Evolutionary conservation across 1,140 invertebrate species (phyloP).

Genomic region (Akabosia matsudoensis): DNA sequence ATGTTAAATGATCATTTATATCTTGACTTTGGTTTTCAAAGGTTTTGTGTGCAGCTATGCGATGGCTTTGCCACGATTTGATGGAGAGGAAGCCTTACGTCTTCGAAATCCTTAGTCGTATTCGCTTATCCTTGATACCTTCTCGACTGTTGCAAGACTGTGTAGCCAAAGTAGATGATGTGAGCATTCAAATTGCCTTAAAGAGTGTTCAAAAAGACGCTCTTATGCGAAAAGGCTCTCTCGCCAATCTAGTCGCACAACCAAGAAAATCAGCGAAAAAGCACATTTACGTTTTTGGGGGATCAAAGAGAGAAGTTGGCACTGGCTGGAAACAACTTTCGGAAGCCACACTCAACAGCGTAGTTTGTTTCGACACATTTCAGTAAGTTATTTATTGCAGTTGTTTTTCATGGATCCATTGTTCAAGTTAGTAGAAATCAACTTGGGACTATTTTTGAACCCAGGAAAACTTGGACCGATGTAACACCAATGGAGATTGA

Average conservation of each 20-base stretch:
- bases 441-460: slow-evolving; percentile 44
- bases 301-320: slow-evolving; percentile 74
- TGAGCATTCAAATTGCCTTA: slow-evolving; percentile 73
- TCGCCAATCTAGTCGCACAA: slow-evolving; percentile 70
- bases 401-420: not conserved
- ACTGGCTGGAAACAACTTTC: slow-evolving; percentile 47
- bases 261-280: slow-evolving; percentile 79
- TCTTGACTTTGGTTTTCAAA: slow-evolving; percentile 47
- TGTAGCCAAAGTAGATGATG: slow-evolving; percentile 74
- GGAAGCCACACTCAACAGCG: slow-evolving; percentile 40
- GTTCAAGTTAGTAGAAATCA: not conserved
- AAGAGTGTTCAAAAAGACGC: slow-evolving; percentile 79
- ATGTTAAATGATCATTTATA: not conserved
- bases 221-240: slow-evolving; percentile 68
- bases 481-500: slow-evolving; percentile 78
- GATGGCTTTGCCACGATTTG: slow-evolving; percentile 84
- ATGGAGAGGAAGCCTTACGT: slow-evolving; percentile 73
- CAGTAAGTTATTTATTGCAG: slow-evolving; percentile 36
- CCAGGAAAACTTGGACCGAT: slow-evolving; percentile 71
- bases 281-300: slow-evolving; percentile 84
- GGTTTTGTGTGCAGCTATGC: slow-evolving; percentile 84
- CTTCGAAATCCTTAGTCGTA: slow-evolving; percentile 78
- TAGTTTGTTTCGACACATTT: slow-evolving; percentile 44
- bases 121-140: slow-evolving; percentile 80
- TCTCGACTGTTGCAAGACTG: slow-evolving; percentile 74